phyloP scores from a whole-genome alignment of 2,888 invertebrate species.

The Pristionchus exspectatus region DNA sequence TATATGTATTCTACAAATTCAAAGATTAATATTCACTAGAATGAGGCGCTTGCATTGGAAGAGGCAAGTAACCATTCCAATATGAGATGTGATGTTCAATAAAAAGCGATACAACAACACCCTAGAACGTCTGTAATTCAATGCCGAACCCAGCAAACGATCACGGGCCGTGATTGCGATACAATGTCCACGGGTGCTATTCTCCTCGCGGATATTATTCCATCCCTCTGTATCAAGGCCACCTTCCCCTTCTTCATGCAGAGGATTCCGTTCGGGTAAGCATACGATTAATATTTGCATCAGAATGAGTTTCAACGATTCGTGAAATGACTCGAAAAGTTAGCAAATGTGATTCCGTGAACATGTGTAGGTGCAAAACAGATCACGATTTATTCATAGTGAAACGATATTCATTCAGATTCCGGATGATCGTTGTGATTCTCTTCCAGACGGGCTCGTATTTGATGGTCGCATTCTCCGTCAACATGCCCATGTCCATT shows the following conservation, averaged over 20 bases:
- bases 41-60: too few relatives aligned
- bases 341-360: not conserved
- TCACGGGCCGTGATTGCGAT: slow-evolving; percentile 59
- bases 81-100: too few relatives aligned
- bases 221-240: slow-evolving; percentile 86
- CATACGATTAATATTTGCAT: not conserved
- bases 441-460: slow-evolving; percentile 72
- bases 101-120: too few relatives aligned
- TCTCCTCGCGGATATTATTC: slow-evolving; percentile 88
- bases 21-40: too few relatives aligned
- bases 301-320: not conserved
- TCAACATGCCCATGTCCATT: slow-evolving; percentile 71
- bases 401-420: slow-evolving; percentile 59
- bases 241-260: slow-evolving; percentile 85
- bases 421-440: slow-evolving; percentile 72
- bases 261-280: slow-evolving; percentile 80
- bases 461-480: slow-evolving; percentile 76
- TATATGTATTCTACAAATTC: too few relatives aligned
- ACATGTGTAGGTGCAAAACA: not conserved
- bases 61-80: too few relatives aligned
- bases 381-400: not conserved
- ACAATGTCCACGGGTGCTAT: slow-evolving; percentile 82
- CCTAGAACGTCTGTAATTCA: not conserved
- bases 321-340: not conserved
- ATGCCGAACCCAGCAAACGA: slow-evolving; percentile 56